Evolutionary conservation across 2,113 vertebrate species (phyloP).

Genomic region (Tapirus terrestris): DNA sequence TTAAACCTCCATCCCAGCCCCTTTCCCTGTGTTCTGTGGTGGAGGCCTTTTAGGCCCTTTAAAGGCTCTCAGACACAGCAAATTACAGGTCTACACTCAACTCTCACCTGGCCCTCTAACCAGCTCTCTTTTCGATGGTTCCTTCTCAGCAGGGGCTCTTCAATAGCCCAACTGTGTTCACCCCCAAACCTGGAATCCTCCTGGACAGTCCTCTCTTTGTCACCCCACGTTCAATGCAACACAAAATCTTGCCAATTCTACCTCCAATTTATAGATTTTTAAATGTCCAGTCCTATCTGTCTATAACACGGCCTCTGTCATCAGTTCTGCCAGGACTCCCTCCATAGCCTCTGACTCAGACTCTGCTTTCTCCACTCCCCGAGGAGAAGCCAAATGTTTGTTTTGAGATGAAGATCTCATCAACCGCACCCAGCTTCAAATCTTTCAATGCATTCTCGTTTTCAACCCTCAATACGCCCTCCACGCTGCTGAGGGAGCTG

Average conservation of each 20-base stretch:
- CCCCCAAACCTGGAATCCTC: background rate
- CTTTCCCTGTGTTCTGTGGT: too few species aligned
- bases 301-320: too few species aligned
- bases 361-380: background rate
- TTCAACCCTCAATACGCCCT: fast-evolving
- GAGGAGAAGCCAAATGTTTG: background rate
- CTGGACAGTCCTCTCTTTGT: background rate
- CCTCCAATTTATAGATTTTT: fast-evolving
- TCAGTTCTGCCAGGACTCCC: too few species aligned
- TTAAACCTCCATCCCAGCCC: too few species aligned
- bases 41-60: too few species aligned
- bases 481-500: fast-evolving
- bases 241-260: fast-evolving
- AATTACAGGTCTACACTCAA: too few species aligned
- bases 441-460: background rate
- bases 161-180: fast-evolving
- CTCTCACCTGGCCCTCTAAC: too few species aligned
- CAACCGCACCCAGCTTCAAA: fast-evolving
- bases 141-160: too few species aligned
- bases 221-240: fast-evolving
- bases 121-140: too few species aligned
- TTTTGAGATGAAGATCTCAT: background rate
- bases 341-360: too few species aligned
- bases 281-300: fast-evolving
- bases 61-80: too few species aligned